Evolutionary conservation across 2,797 vertebrate genomes (phyloP), one percentile per base, ranked within the genome.

Genomic region (Rhinogobio ventralis): DNA sequence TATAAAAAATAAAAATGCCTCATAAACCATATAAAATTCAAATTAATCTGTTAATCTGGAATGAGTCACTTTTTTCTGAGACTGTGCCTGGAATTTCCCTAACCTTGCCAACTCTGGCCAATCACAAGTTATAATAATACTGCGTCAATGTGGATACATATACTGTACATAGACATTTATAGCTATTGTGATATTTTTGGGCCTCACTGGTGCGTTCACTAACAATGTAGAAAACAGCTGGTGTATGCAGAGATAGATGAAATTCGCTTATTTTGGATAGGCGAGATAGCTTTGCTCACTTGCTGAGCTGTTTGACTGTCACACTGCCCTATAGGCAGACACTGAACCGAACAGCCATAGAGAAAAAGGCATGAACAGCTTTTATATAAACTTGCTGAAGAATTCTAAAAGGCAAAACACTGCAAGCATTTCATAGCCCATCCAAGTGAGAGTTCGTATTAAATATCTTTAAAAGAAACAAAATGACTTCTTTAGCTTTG

Each of bases 271-370:
- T 82, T 82, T 74, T 66, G 42, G 45, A 17, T 28, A 10, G 46
- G 28, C 5, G 3, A 25, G 23, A 83, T 76, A 83, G 46, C 72
- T 23, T 25, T 67, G 45, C 60, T 75, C 53, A 81, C 68, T 72
- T 30, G 67, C 79, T 46, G 39, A 72, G 51, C 53, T 42, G 53
- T 60, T 81, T 49, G 55, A 82, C 81, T 83, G 81, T 83, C 81
- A 77, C 33, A 83, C 62, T 76, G n/a, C n/a, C n/a, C 73, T 42
- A n/a, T 42, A 67, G 33, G 73, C 62, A 83, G 46, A 25, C 81
- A 45, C 25, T n/a, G 33, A 83, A 77, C 20, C 13, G 60, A 62
- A 39, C 33, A 83, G 17, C 46, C 33, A 36, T 28, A 30, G 62
- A 53, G 15, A 60, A 75, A 36, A 23, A 23, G 46, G 11, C 23